phyloP scores from a whole-genome alignment of 2,888 invertebrate species.

The Parnassius glacialis region DNA sequence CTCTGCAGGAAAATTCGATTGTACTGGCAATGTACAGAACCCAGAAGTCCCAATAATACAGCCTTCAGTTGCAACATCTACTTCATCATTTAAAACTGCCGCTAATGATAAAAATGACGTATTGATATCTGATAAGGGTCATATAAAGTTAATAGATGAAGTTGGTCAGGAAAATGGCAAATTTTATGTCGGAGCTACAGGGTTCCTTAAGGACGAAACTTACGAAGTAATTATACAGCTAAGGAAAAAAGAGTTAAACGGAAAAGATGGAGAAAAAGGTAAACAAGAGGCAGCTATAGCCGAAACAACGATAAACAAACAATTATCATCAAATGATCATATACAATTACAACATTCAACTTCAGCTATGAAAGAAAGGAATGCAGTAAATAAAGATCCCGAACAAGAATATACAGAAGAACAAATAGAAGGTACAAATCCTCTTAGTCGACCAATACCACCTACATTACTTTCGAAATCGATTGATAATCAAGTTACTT shows the following conservation, averaged over 20 bases:
- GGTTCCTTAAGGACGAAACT: conserved; percentile 59
- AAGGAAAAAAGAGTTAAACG: conserved; percentile 53
- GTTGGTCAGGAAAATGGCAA: conserved; percentile 57
- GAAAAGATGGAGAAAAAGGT: conserved; percentile 28
- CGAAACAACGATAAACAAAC: conserved; percentile 3
- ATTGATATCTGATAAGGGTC: conserved; percentile 43
- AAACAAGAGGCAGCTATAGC: conserved; percentile 9
- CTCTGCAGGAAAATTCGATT: too few relatives aligned
- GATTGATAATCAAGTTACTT: background rate
- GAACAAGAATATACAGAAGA: background rate
- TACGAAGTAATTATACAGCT: conserved; percentile 73
- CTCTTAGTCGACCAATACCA: background rate
- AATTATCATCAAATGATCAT: background rate
- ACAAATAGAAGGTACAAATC: background rate
- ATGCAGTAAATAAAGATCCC: background rate
- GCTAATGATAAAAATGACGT: conserved; percentile 38
- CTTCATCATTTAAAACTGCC: conserved; percentile 53
- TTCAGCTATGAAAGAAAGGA: background rate
- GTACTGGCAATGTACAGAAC: background rate
- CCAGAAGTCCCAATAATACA: background rate
- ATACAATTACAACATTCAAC: background rate
- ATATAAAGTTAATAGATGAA: conserved; percentile 56
- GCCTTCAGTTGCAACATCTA: conserved; percentile 47
- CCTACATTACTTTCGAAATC: background rate
- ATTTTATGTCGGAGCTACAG: conserved; percentile 66